Base-by-base conservation (phyloP, 2,113 vertebrate genomes). In the Benitochromis conjunctus region DNA sequence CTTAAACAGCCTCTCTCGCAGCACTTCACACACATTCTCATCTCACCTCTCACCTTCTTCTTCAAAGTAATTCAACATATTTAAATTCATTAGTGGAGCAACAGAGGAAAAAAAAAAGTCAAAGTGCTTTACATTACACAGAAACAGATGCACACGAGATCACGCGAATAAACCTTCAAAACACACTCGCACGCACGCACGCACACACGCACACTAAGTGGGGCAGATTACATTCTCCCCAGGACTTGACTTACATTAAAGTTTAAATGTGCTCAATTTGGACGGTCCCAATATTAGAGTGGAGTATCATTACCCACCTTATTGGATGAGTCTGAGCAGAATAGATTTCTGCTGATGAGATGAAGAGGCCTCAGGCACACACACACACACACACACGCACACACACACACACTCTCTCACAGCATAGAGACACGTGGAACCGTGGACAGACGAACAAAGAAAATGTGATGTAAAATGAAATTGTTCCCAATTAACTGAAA, bases 171-270 rank as follows among this genome's bases (percentile, higher is more conserved):
- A 57, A 85, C 34, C 43, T 26, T 60, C 48, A 54, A 55, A 80
- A 80, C 29, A 53, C 82, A 48, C 83, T 51, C 5, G 5, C 54
- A 1, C 62, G 19, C 31, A 79, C 36, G 80, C 74, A 78, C 21
- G 62, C 55, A 74, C 21, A 34, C 84, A 66, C 84, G 88, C 83
- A 84, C 31, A 79, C 69, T 88, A 85, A 94, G 92, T 86, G 84
- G 84, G 79, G 91, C 80, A 84, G 86, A 94, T 94, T 94, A 91
- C 82, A 85, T 90, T 92, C 92, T 95, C 92, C 90, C 87, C 92
- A 92, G 94, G 93, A 95, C 92, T 95, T 94, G 94, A 93, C 93
- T 92, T 90, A 82, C 92, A 95, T 94, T 94, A 95, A 95, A 95
- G 94, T 95, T 94, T 92, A 94, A 95, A 92, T 92, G 94, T 91